A percentile compares a stretch with the other conserved stretches of the same genome.
These are phyloP conservation scores for Allolobophora icterica DNA, from an alignment of 2,888 invertebrate species.

Conservation along the genomic window DNA sequence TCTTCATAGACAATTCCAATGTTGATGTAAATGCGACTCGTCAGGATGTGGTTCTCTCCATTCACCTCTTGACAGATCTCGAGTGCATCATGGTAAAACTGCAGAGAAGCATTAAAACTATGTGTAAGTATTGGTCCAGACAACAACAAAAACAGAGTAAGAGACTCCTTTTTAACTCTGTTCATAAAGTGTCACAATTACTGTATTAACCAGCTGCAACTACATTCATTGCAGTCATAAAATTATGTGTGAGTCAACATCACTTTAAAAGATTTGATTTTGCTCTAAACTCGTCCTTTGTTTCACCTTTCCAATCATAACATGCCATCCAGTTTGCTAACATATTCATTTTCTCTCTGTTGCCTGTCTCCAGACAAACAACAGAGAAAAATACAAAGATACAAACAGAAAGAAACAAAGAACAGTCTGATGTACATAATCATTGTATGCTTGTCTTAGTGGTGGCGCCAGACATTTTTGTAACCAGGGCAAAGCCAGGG, in stretches of 20 bases:
- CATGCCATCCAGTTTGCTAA: not conserved
- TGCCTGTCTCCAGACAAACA: not conserved
- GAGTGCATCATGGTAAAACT: conserved; percentile 63
- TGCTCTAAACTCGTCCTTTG: not conserved
- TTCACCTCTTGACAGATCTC: conserved; percentile 63
- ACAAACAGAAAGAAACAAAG: not conserved
- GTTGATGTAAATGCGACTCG: conserved; percentile 63
- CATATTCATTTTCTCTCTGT: not conserved
- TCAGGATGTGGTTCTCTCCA: conserved; percentile 62
- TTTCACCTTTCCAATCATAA: too few relatives aligned
- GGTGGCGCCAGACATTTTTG: too few relatives aligned
- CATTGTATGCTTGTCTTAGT: not conserved
- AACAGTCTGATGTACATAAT: not conserved
- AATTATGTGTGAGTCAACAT: not conserved
- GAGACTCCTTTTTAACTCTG: not conserved
- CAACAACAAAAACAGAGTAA: not conserved
- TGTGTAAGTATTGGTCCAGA: conserved; percentile 13
- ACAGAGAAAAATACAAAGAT: not conserved
- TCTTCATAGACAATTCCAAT: conserved; percentile 64
- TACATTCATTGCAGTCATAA: too few relatives aligned
- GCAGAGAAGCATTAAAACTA: conserved; percentile 43
- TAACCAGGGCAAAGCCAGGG: too few relatives aligned
- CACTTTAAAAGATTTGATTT: not conserved
- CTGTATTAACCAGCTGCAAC: not conserved
- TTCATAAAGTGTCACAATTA: not conserved